Evolutionary conservation across 2,888 invertebrate genomes (phyloP).

Genomic region (Kuschelorhynchus macadamiae): DNA sequence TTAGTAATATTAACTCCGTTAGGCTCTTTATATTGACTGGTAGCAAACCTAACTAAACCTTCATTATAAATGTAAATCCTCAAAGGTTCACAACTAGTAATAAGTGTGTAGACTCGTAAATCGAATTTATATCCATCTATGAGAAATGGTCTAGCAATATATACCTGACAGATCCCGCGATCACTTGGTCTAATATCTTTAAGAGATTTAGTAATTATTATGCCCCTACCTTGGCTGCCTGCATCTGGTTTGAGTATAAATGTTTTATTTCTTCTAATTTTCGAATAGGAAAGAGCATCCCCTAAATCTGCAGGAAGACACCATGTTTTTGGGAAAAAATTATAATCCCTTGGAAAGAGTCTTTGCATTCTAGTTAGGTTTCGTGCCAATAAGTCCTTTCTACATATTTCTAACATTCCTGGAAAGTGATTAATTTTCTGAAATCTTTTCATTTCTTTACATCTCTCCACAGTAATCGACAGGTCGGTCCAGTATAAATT

Average conservation of each 20-base stretch:
- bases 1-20: conserved; percentile 86
- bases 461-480: conserved; percentile 87
- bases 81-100: conserved; percentile 92
- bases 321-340: conserved; percentile 95
- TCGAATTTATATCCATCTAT: conserved; percentile 96
- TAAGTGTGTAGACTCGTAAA: conserved; percentile 87
- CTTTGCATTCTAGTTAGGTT: conserved; percentile 92
- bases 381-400: conserved; percentile 90
- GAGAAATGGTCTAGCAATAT: conserved; percentile 82
- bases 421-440: conserved; percentile 96
- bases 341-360: conserved; percentile 90
- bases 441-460: conserved; percentile 93
- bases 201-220: conserved; percentile 86
- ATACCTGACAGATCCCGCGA: conserved; percentile 89
- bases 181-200: conserved; percentile 86
- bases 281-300: conserved; percentile 80
- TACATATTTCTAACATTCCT: conserved; percentile 69
- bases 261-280: conserved; percentile 79
- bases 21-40: conserved; percentile 89
- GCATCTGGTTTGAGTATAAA: conserved; percentile 94
- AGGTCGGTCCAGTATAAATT: conserved; percentile 93
- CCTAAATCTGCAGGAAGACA: conserved; percentile 91
- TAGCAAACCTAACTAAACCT: conserved; percentile 91
- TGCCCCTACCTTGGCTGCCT: conserved; percentile 92
- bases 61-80: conserved; percentile 93